These are phyloP conservation scores for Nomia melanderi DNA, from an alignment of 1,140 invertebrate genomes.

Conservation along the genomic window DNA sequence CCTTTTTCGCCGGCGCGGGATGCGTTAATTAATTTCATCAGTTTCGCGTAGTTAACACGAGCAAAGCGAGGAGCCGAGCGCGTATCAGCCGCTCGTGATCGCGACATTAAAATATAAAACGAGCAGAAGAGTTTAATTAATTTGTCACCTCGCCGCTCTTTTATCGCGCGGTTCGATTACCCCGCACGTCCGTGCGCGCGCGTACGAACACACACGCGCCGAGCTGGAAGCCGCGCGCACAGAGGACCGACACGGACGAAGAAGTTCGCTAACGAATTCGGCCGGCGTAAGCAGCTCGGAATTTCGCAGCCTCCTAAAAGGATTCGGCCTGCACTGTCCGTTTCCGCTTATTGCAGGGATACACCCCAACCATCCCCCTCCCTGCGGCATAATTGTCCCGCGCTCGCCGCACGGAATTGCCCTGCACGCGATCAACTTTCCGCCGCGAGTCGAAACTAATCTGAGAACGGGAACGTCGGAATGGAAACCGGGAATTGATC, in stretches of 20 bases:
- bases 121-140: slow-evolving; percentile 56
- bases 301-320: background rate
- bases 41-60: background rate
- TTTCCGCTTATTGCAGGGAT: slow-evolving; percentile 30
- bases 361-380: no score
- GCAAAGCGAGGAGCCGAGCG: no score
- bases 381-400: background rate
- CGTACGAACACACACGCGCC: background rate
- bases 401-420: background rate
- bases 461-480: background rate
- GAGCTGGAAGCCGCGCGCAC: background rate
- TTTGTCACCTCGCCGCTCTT: slow-evolving; percentile 48
- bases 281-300: background rate
- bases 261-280: slow-evolving; percentile 20
- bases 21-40: slow-evolving; percentile 45
- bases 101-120: slow-evolving; percentile 32
- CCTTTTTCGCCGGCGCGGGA: background rate
- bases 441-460: background rate
- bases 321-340: slow-evolving; percentile 5
- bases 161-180: slow-evolving; percentile 51
- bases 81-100: slow-evolving; percentile 8
- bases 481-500: background rate
- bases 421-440: background rate
- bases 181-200: background rate
- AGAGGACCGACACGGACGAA: background rate